Conservation (phyloP, 2,888 invertebrate genomes). For the Ophonus ardosiacus region DNA sequence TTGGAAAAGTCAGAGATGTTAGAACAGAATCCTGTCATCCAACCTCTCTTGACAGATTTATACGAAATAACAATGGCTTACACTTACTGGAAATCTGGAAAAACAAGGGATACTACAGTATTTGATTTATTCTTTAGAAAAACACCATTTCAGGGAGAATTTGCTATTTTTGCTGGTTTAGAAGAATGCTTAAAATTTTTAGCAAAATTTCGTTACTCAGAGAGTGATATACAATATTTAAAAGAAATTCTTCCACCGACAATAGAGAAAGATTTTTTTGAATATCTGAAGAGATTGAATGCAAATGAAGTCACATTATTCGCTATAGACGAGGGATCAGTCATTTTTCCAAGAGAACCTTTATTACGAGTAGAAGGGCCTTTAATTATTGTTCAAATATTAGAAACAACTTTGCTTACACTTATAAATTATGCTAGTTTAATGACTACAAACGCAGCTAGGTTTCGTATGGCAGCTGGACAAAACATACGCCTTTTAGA, state of each 20-base stretch:
- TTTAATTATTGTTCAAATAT: slow-evolving; percentile 93
- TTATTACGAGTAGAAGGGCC: slow-evolving; percentile 96
- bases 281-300: slow-evolving; percentile 88
- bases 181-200: slow-evolving; percentile 97
- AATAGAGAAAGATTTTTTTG: slow-evolving; percentile 92
- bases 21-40: slow-evolving; percentile 89
- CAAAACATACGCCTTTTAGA: slow-evolving; percentile 92
- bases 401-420: slow-evolving; percentile 97
- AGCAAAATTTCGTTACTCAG: slow-evolving; percentile 94
- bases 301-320: slow-evolving; percentile 90
- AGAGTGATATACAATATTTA: slow-evolving; percentile 94
- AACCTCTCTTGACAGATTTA: slow-evolving; percentile 94
- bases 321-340: slow-evolving; percentile 96
- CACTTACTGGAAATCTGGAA: slow-evolving; percentile 99
- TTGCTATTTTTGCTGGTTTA: slow-evolving; percentile 98
- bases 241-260: slow-evolving; percentile 88
- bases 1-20: slow-evolving; percentile 73
- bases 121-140: slow-evolving; percentile 98
- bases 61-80: slow-evolving; percentile 99
- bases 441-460: slow-evolving; percentile 98
- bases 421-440: slow-evolving; percentile 98
- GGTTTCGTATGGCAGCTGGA: slow-evolving; percentile 97
- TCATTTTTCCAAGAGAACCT: slow-evolving; percentile 97
- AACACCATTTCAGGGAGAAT: slow-evolving; percentile 98
- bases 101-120: slow-evolving; percentile 92